These are phyloP conservation scores for Pseudomyrmex dendroicus DNA, from an alignment of 1,140 invertebrate species.

Conservation along the genomic window DNA sequence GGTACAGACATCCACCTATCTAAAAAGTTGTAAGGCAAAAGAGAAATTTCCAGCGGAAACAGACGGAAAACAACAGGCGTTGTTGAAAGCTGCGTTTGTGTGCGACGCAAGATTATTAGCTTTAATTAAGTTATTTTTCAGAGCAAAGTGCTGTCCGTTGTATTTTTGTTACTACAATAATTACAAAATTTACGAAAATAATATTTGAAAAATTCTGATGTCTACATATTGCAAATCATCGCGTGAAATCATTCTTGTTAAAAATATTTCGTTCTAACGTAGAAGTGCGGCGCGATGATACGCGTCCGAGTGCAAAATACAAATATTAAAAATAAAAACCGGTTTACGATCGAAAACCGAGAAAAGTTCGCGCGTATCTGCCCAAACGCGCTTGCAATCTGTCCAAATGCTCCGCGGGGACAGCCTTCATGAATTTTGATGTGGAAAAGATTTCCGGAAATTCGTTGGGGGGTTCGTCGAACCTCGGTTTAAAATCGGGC, in stretches of 20 bases:
- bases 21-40: slow-evolving; percentile 17
- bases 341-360: slow-evolving; percentile 4
- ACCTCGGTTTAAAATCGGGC: slow-evolving; percentile 43
- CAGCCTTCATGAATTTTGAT: slow-evolving; percentile 55
- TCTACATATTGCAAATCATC: no score
- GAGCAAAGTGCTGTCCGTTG: neutral
- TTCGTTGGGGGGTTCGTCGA: slow-evolving; percentile 1
- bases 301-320: neutral
- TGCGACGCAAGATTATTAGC: neutral
- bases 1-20: no score
- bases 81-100: neutral
- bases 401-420: slow-evolving; percentile 32
- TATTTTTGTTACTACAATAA: neutral
- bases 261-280: neutral
- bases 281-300: neutral
- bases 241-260: neutral
- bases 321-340: slow-evolving; percentile 10
- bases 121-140: neutral
- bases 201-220: no score
- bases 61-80: no score
- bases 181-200: neutral
- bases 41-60: neutral
- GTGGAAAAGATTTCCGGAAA: slow-evolving; percentile 41
- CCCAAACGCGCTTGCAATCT: slow-evolving; percentile 22
- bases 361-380: slow-evolving; percentile 35